A percentile compares a stretch with the other conserved stretches of the same genome.
Conservation (phyloP, 2,797 vertebrate species). For the Steatocranus sp. region DNA sequence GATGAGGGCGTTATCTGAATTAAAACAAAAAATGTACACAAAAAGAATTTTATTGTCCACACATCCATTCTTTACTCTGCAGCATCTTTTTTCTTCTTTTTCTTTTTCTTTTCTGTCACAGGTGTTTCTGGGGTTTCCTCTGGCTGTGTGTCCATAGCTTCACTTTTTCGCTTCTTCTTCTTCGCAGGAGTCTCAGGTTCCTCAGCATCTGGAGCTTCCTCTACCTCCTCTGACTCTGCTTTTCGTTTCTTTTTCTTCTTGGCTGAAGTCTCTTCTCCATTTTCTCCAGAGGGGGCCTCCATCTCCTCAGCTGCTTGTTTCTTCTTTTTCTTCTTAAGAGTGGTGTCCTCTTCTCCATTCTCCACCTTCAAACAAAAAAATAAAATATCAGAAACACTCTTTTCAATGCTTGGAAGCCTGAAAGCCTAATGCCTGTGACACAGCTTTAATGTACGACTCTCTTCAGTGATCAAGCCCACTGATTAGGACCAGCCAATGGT, state of each 20-base stretch:
- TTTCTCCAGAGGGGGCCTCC: constrained; percentile 37
- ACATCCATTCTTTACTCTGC: background rate
- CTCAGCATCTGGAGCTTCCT: background rate
- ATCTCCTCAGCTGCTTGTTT: constrained; percentile 14
- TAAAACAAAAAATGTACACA: constrained; percentile 52
- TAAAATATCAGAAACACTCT: background rate
- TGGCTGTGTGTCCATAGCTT: constrained; percentile 51
- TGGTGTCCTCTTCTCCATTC: constrained; percentile 29
- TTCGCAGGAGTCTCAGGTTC: constrained; percentile 20
- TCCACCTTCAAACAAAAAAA: constrained; percentile 3
- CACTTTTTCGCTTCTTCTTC: constrained; percentile 59
- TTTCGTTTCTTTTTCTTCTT: constrained; percentile 68
- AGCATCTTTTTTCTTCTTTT: constrained; percentile 57
- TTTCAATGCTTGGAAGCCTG: background rate
- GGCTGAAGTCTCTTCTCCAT: constrained; percentile 49
- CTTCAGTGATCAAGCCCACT: constrained; percentile 78
- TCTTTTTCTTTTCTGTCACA: constrained; percentile 63
- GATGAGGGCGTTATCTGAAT: background rate
- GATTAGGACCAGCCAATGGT: constrained; percentile 74
- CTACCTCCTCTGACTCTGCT: background rate
- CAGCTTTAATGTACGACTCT: constrained; percentile 66
- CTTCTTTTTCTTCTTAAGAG: constrained; percentile 72
- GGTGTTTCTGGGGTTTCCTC: background rate
- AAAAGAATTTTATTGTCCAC: constrained; percentile 18
- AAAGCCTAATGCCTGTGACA: background rate